phyloP scores from a whole-genome alignment of 64 coral and sea anemone species.

The Exaiptasia diaphana region DNA sequence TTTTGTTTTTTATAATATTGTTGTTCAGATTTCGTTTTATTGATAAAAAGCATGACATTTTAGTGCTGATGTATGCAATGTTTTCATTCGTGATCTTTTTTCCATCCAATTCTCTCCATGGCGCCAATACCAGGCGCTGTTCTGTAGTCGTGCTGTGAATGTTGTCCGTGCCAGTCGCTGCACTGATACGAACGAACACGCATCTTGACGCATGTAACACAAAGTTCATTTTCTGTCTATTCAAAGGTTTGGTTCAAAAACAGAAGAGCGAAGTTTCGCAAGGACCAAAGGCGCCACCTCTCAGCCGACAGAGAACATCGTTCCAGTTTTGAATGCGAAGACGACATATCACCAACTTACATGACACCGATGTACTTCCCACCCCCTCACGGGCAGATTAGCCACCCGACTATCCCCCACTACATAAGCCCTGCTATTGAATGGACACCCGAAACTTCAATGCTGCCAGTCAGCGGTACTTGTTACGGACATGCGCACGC shows the following conservation, averaged over 20 bases:
- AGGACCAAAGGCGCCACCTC: slow-evolving; percentile 31
- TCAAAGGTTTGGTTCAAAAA: slow-evolving; percentile 73
- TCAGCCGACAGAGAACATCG: slow-evolving; percentile 6
- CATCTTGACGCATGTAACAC: too few species aligned
- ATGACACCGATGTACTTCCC: slow-evolving; percentile 16
- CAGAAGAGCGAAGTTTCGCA: slow-evolving; percentile 61
- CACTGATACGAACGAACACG: too few species aligned
- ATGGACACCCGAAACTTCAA: background rate
- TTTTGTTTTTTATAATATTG: too few species aligned
- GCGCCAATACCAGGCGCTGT: too few species aligned
- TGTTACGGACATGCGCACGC: slow-evolving; percentile 8
- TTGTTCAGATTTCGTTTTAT: too few species aligned
- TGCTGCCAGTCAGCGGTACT: background rate
- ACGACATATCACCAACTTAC: background rate
- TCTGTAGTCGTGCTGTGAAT: too few species aligned
- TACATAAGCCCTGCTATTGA: background rate
- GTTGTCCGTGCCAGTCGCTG: too few species aligned
- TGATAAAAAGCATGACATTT: too few species aligned
- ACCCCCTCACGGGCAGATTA: background rate
- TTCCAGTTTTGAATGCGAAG: background rate
- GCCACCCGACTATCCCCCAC: background rate
- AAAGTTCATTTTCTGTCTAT: background rate
- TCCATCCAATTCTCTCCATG: too few species aligned
- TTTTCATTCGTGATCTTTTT: too few species aligned
- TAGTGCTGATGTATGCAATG: too few species aligned